Conservation (phyloP, 2,888 invertebrate species). For the Drosophila monieri region DNA sequence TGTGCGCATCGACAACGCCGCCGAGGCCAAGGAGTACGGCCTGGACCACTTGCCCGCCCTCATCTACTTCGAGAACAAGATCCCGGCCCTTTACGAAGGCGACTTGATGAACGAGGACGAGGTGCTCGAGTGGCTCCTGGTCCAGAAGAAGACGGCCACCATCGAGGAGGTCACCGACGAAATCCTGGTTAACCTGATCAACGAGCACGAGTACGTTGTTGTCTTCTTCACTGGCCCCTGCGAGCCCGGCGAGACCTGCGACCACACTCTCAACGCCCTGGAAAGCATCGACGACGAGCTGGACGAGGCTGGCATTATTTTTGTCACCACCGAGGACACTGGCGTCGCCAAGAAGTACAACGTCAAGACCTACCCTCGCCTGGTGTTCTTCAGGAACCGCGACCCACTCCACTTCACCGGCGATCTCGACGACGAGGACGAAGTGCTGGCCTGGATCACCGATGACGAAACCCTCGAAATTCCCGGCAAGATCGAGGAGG, state of each 20-base stretch:
- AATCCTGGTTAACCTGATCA: constrained; percentile 92
- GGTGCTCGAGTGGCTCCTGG: constrained; percentile 92
- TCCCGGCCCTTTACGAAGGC: constrained; percentile 95
- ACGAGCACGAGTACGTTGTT: constrained; percentile 96
- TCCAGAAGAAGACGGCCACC: constrained; percentile 94
- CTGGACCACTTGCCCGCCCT: constrained; percentile 92
- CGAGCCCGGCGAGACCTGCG: constrained; percentile 94
- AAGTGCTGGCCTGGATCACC: constrained; percentile 95
- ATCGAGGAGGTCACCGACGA: constrained; percentile 98
- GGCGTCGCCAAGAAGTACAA: constrained; percentile 92
- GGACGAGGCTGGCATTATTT: constrained; percentile 96
- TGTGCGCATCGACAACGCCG: constrained; percentile 94
- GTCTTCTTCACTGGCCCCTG: constrained; percentile 96
- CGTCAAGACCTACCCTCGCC: constrained; percentile 92
- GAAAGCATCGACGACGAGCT: constrained; percentile 97
- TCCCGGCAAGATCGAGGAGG: constrained; percentile 96
- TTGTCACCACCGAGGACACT: constrained; percentile 95
- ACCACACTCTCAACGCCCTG: constrained; percentile 92
- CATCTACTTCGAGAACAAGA: constrained; percentile 95
- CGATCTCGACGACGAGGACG: constrained; percentile 95
- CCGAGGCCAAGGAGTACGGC: constrained; percentile 95
- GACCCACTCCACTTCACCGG: constrained; percentile 93
- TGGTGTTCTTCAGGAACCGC: constrained; percentile 96
- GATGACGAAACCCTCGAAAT: constrained; percentile 95
- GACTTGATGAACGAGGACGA: constrained; percentile 96